Base-by-base conservation (phyloP, 2,797 vertebrate genomes). In the Bufotes viridis region DNA sequence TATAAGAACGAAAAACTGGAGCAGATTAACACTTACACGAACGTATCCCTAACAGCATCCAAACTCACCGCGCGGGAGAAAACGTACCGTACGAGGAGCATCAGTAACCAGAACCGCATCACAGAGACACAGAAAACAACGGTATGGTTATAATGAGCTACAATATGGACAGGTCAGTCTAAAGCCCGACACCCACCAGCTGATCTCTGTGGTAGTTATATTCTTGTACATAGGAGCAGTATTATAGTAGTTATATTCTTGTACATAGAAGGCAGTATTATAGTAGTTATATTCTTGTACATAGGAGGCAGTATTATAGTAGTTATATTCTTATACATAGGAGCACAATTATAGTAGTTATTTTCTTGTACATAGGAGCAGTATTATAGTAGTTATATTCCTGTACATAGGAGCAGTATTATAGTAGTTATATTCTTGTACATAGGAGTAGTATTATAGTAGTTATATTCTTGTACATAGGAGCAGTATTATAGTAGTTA, bases 171-270 rank as follows among this genome's bases (percentile, higher is more conserved):
- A 42, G 2, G 5, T 42, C 34, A 42, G 34, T 42, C 34, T 5
- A 42, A 42, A 3, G 6, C 42, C 42, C 3, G 42, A 7, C 42
- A 42, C 42, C 42, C 42, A 7, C 42, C 42, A 42, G 42, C 42
- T 42, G 42, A 5, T 42, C 42, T 42, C 42, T 42, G 42, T 42
- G 6, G 42, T 42, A 42, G 42, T 24, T 13, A 67, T 12, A 67
- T 24, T 67, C 22, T 65, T 26, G 63, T 67, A 67, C 17, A 24
- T 67, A 26, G 63, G 26, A 3, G 63, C 63, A 67, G n/a, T 67
- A 67, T 67, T 24, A 67, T 67, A 67, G 63, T 67, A 67, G 63
- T 67, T 67, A 67, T 63, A 63, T 67, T 67, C 63, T 26, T 67
- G 63, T 67, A 67, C 6, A 67, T 67, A 67, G n/a, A n/a, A n/a